These are phyloP conservation scores for Hemibagrus guttatus DNA, from an alignment of 2,797 vertebrate genomes.

Conservation along the genomic window DNA sequence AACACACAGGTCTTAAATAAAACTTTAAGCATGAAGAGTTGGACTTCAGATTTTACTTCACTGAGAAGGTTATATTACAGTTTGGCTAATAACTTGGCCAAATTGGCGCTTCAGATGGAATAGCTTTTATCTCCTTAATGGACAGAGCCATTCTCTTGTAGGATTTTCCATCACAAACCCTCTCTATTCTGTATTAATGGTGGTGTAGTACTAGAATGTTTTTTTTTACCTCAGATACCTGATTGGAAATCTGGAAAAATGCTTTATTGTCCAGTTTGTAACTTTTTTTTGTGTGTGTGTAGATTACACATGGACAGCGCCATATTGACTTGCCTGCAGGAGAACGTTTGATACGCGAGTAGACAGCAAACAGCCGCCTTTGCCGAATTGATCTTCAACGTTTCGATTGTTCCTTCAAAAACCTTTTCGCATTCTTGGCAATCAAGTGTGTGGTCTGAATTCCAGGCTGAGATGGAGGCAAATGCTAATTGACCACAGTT, in stretches of 20 bases:
- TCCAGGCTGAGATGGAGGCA: background rate
- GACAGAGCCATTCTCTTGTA: background rate
- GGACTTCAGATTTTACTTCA: background rate
- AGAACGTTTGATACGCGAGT: conserved; percentile 1
- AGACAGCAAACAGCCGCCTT: conserved; percentile 6
- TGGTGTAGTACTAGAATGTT: background rate
- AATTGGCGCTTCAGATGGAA: no score
- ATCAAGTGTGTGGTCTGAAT: background rate
- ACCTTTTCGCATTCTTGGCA: conserved; percentile 6
- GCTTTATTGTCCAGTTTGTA: background rate
- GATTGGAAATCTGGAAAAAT: background rate
- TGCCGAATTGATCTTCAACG: background rate
- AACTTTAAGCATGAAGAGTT: background rate
- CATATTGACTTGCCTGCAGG: background rate
- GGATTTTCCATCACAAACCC: background rate
- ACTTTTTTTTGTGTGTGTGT: background rate
- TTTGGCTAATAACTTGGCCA: no score
- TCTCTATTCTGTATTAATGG: background rate
- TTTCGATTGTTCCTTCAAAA: conserved; percentile 6
- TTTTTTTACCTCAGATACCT: no score
- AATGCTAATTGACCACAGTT: background rate
- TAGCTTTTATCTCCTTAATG: background rate
- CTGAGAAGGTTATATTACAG: background rate
- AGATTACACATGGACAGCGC: conserved; percentile 16
- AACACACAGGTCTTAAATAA: background rate